Evolutionary conservation across 2,113 vertebrate species (phyloP), one percentile per base, ranked within the genome.

Genomic region (Xenotilapia caudafasciata): DNA sequence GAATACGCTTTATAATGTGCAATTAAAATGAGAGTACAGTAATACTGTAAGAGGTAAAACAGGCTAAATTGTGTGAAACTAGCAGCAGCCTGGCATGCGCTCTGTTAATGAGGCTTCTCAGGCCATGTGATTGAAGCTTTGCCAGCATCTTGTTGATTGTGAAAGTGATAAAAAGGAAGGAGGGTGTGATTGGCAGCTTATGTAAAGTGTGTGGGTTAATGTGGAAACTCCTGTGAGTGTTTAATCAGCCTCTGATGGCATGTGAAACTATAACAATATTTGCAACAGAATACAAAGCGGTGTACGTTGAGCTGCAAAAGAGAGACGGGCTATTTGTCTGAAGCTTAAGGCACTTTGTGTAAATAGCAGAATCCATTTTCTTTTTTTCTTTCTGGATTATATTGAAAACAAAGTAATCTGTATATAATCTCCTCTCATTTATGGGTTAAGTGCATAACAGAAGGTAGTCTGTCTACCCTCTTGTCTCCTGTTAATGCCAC

Each of bases 401-500:
- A 38, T 40, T 9, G 79, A 15, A 55, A 56, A 85, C 86, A 21
- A 51, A 77, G 28, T 26, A 56, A 83, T 53, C 10, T 56, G 68
- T 47, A 47, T 12, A 47, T 75, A 28, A 75, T 47, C 17, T 42
- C 9, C 15, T 6, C 23, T 82, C 47, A 45, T 56, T 42, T n/a
- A 15, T 3, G 10, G 65, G 65, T 51, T 65, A 54, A 85, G 45
- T 35, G 83, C 49, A 5, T 31, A 49, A 75, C 70, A 49, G 70
- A 47, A 12, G 42, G 35, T 47, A 28, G 79, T 80, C 85, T 45
- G 42, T 79, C 53, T 5, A n/a, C 23, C 6, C 28, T 35, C 23
- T 60, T 2, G 85, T 92, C 86, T 54, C 31, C 85, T 12, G 47
- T 79, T 91, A 90, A 88, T 90, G 88, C 84, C 86, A 38, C 47